A percentile compares a stretch with the other conserved stretches of the same genome.
Conservation (phyloP, 1,140 invertebrate genomes). For the Caerostris extrusa region DNA sequence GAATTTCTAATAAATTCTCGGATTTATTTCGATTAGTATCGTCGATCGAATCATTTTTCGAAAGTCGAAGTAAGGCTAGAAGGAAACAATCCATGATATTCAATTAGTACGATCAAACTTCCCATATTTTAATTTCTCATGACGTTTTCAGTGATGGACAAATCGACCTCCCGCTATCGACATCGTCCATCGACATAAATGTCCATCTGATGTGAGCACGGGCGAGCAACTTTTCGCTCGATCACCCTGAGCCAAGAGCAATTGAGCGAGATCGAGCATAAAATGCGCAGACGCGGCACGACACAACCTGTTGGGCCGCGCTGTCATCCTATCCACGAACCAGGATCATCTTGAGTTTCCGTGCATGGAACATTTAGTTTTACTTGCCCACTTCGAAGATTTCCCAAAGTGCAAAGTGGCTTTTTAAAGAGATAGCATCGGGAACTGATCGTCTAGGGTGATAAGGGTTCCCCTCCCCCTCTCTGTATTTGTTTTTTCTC, state of each 20-base stretch:
- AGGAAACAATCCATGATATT: too few species aligned
- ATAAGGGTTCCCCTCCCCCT: background rate
- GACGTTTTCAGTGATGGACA: background rate
- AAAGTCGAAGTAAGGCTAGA: too few species aligned
- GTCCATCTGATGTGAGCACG: slow-evolving; percentile 15
- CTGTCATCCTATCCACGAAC: slow-evolving; percentile 7
- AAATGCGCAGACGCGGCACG: background rate
- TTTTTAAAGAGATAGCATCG: background rate
- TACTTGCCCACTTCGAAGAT: slow-evolving; percentile 41
- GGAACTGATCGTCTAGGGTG: background rate
- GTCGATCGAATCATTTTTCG: too few species aligned
- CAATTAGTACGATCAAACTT: background rate
- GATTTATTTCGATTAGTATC: too few species aligned
- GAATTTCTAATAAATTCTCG: too few species aligned
- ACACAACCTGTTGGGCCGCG: slow-evolving; percentile 1
- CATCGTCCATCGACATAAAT: slow-evolving; percentile 24
- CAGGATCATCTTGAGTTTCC: slow-evolving; percentile 11
- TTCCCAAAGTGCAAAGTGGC: background rate
- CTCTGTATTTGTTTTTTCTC: background rate
- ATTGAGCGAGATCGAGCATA: slow-evolving; percentile 46
- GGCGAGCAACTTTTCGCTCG: slow-evolving; percentile 28
- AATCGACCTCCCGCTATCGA: slow-evolving; percentile 21
- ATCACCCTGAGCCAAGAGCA: slow-evolving; percentile 19
- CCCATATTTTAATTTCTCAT: background rate
- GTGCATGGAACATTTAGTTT: slow-evolving; percentile 18